Evolutionary conservation across 2,888 invertebrate genomes (phyloP).

Genomic region (Theodoxus fluviatilis): DNA sequence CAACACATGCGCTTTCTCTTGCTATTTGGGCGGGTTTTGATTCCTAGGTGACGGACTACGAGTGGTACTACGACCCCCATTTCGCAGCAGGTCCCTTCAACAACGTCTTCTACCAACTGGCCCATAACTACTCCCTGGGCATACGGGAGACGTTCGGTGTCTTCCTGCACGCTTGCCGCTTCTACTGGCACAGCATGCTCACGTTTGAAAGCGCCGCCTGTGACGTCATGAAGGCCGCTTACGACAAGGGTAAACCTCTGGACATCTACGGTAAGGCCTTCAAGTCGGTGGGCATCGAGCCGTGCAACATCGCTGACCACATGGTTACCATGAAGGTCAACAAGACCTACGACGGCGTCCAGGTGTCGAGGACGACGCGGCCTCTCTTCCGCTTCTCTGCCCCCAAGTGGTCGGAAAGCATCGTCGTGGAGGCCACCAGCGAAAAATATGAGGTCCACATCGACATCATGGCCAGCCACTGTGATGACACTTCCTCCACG

Average conservation of each 20-base stretch:
- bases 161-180: slow-evolving; percentile 39
- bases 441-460: background rate
- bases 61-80: too few species aligned
- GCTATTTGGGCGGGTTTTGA: too few species aligned
- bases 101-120: slow-evolving; percentile 36
- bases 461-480: too few species aligned
- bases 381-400: slow-evolving; percentile 36
- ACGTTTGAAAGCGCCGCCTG: slow-evolving; percentile 40
- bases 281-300: slow-evolving; percentile 37
- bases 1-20: too few species aligned
- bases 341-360: slow-evolving; percentile 27
- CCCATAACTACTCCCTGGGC: slow-evolving; percentile 24
- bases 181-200: slow-evolving; percentile 41
- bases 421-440: background rate
- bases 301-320: slow-evolving; percentile 36
- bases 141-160: slow-evolving; percentile 33
- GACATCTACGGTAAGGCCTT: slow-evolving; percentile 37
- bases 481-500: too few species aligned
- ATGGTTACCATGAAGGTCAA: slow-evolving; percentile 32
- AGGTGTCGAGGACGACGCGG: slow-evolving; percentile 28
- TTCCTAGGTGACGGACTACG: too few species aligned
- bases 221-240: slow-evolving; percentile 41
- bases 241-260: slow-evolving; percentile 36
- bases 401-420: slow-evolving; percentile 29
- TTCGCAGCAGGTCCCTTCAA: slow-evolving; percentile 42